These are phyloP conservation scores for Augochlora pura DNA, from an alignment of 1,140 invertebrate species.

Conservation along the genomic window DNA sequence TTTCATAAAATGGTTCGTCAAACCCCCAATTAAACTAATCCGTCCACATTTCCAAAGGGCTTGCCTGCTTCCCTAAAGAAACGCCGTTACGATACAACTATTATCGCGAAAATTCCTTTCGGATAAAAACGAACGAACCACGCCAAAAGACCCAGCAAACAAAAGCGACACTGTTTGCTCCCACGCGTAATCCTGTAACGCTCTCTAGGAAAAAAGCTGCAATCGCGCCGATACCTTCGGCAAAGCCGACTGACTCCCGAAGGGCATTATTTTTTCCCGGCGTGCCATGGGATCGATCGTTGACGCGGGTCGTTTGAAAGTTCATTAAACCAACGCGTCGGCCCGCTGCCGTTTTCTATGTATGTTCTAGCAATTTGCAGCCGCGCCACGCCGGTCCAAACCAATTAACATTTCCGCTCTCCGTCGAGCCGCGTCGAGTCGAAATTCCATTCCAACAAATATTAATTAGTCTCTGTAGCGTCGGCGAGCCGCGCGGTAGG, in stretches of 20 bases:
- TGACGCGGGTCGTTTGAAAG: not conserved
- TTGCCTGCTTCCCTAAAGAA: no score
- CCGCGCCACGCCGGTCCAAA: not conserved
- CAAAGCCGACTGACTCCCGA: not conserved
- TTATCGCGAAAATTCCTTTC: no score
- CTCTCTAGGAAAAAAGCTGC: no score
- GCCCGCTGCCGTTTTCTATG: not conserved
- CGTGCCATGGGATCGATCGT: not conserved
- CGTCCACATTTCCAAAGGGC: no score
- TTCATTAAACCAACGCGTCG: not conserved
- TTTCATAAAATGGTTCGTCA: constrained; percentile 11
- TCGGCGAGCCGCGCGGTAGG: not conserved
- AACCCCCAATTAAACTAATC: not conserved
- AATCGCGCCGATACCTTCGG: no score
- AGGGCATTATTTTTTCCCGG: not conserved
- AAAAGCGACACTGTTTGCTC: no score
- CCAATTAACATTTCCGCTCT: constrained; percentile 5
- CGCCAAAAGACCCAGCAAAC: no score
- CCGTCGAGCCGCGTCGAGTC: not conserved
- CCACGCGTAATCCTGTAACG: no score
- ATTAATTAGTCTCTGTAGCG: constrained; percentile 27
- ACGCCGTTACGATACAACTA: no score
- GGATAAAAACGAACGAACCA: no score
- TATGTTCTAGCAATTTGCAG: not conserved
- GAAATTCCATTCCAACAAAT: constrained; percentile 35